Base-by-base conservation (phyloP, 2,797 vertebrate species). In the Typhlichthys subterraneus region DNA sequence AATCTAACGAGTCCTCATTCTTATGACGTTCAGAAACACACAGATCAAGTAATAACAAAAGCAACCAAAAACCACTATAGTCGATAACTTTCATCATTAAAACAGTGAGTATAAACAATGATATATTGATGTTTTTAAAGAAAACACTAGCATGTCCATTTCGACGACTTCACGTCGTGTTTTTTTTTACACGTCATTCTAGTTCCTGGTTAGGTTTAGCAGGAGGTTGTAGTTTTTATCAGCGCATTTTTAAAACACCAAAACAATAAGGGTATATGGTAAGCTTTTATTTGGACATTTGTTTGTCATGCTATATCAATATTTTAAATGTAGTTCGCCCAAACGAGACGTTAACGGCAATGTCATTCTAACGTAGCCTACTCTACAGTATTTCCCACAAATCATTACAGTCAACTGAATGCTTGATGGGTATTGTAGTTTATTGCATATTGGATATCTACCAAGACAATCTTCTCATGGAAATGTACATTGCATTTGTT, bases 171-270 rank as follows among this genome's bases (percentile, higher is more conserved):
- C 62, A 17, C 46, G 50, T 57, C 10, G 45, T 47, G 38, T 63
- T n/a, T 49, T 6, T 42, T 14, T 79, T 70, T 69, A 77, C 70
- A 81, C 81, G 62, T 78, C 62, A 65, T 45, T 62, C 12, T 45
- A 72, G 47, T 88, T 92, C 89, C 90, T 62, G 75, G 72, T 84
- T 5, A 3, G n/a, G 42, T 1, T 6, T 29, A 14, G 5, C 1
- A 0, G 86, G 88, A 69, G 82, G 12, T 76, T 85, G 90, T 86
- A 90, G 87, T 90, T 53, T 62, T 69, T 14, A 45, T n/a, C 0
- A 12, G 0, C 1, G 3, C 3, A 7, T 9, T 12, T 12, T 19
- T 6, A 5, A 17, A 17, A 1, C 5, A 0, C 0, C 47, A 2
- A 15, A 1, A 14, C 29, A 67, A 1, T 53, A 29, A 13, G 19